Evolutionary conservation across 2,113 vertebrate species (phyloP).

Genomic region (Poicephalus gulielmi): DNA sequence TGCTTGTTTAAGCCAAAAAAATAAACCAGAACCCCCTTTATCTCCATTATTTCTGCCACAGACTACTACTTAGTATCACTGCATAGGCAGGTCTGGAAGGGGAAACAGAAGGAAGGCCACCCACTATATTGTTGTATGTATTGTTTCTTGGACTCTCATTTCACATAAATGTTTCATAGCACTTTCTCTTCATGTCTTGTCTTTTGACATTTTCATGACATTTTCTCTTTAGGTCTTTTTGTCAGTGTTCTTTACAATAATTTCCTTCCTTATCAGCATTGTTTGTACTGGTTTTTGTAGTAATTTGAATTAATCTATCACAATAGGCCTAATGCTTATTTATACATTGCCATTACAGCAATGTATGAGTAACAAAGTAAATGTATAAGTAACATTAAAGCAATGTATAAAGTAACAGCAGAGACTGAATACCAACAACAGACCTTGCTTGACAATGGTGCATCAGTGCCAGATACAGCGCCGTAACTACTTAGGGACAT

Average conservation of each 20-base stretch:
- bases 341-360: rapidly evolving
- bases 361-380: too few species aligned
- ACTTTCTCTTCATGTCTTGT: not conserved
- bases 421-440: not conserved
- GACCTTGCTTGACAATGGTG: not conserved
- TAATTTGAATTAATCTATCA: not conserved
- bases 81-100: not conserved
- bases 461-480: rapidly evolving
- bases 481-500: not conserved
- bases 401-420: not conserved
- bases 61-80: not conserved
- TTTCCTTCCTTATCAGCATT: not conserved
- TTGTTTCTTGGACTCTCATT: not conserved
- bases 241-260: not conserved
- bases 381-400: too few species aligned
- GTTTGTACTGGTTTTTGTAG: not conserved
- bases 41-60: not conserved
- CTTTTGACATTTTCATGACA: not conserved
- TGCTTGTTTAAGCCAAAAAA: not conserved
- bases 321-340: not conserved
- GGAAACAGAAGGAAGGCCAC: not conserved
- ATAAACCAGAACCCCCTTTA: not conserved
- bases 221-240: not conserved
- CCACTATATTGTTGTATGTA: not conserved
- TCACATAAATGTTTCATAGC: not conserved